Evolutionary conservation across 1,140 invertebrate genomes (phyloP).

Genomic region (Cecropterus lyciades): DNA sequence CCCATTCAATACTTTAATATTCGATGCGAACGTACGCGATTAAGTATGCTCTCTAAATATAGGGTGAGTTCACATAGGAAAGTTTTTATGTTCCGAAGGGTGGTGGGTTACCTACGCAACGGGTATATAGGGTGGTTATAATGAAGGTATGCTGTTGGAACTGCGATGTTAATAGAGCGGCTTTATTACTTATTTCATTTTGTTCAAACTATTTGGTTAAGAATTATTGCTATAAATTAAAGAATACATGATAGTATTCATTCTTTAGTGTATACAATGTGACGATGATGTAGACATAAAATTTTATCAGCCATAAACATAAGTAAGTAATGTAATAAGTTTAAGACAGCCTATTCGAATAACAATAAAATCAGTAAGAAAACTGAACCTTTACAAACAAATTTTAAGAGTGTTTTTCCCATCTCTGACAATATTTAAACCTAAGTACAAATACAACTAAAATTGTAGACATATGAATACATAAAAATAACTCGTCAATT

Average conservation of each 20-base stretch:
- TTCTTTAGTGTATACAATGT: too few relatives aligned
- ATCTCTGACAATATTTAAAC: too few relatives aligned
- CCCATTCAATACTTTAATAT: constrained; percentile 78
- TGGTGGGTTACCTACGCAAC: constrained; percentile 66
- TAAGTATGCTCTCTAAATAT: constrained; percentile 79
- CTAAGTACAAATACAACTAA: too few relatives aligned
- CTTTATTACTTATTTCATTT: constrained; percentile 21
- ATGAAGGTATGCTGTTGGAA: constrained; percentile 56
- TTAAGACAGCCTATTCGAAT: too few relatives aligned
- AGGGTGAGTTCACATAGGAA: constrained; percentile 69
- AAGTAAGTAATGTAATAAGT: too few relatives aligned
- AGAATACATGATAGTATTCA: too few relatives aligned
- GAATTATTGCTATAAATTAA: not conserved
- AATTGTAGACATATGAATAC: too few relatives aligned
- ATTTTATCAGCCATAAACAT: too few relatives aligned
- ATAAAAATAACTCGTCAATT: too few relatives aligned
- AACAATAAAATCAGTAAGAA: not conserved
- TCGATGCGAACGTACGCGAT: constrained; percentile 72
- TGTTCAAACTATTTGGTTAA: not conserved
- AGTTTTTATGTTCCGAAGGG: constrained; percentile 72
- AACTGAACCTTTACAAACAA: too few relatives aligned
- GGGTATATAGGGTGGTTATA: constrained; percentile 75
- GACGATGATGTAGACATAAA: too few relatives aligned
- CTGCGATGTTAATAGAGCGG: constrained; percentile 49
- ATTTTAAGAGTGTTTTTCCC: too few relatives aligned